Evolutionary conservation across 1,140 invertebrate species (phyloP).

Genomic region (Akabosia matsudoensis): DNA sequence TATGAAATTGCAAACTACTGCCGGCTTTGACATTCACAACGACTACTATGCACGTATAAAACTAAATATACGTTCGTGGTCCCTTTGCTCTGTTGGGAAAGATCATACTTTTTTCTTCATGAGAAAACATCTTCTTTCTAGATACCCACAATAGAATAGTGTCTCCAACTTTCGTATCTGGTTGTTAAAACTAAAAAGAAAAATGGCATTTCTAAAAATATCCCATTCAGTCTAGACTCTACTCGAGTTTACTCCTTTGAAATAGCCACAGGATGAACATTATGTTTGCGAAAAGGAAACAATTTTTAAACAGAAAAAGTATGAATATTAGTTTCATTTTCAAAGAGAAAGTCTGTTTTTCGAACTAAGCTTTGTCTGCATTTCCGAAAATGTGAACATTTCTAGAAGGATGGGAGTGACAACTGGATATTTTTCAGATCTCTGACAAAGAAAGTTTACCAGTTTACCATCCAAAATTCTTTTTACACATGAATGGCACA

Average conservation of each 20-base stretch:
- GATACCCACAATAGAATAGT: no score
- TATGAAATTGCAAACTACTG: constrained; percentile 4
- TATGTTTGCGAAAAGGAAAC: background rate
- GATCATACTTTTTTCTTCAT: no score
- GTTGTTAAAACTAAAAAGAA: no score
- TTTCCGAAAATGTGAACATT: background rate
- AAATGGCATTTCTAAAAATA: no score
- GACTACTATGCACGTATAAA: no score
- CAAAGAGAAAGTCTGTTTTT: no score
- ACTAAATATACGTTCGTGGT: background rate
- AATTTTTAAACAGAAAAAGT: background rate
- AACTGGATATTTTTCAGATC: background rate
- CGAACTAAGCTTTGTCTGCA: background rate
- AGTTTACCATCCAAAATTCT: background rate
- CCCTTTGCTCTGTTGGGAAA: background rate
- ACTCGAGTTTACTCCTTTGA: no score
- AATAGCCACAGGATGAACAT: background rate
- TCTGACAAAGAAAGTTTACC: background rate
- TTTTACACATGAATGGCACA: background rate
- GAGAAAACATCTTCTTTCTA: no score
- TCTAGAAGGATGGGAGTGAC: background rate
- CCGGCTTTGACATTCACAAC: background rate
- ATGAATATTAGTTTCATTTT: background rate
- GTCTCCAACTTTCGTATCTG: no score
- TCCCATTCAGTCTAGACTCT: no score